Evolutionary conservation across 2,113 vertebrate genomes (phyloP).

Genomic region (Dipodomys merriami): DNA sequence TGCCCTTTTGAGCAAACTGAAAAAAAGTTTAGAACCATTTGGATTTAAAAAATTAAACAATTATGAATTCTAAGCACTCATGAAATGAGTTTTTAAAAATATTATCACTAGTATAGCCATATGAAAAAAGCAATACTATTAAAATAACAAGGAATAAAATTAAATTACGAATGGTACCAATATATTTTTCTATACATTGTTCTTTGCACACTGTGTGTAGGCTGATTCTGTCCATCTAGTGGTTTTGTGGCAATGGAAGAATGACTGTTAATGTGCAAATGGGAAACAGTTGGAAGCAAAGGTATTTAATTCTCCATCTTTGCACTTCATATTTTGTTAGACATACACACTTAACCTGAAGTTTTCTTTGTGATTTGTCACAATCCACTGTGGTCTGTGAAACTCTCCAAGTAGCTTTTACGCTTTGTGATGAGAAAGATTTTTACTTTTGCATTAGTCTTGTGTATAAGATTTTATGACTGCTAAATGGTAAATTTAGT

Average conservation of each 20-base stretch:
- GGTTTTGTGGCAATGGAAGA: not conserved
- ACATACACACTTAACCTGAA: not conserved
- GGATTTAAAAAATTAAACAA: not conserved
- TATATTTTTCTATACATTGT: not conserved
- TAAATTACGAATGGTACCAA: not conserved
- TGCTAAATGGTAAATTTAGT: conserved; percentile 27
- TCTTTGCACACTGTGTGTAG: not conserved
- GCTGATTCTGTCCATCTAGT: not conserved
- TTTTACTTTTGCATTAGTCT: conserved; percentile 27
- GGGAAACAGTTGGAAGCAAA: not conserved
- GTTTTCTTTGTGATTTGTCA: not conserved
- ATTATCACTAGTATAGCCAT: not conserved
- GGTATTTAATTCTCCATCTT: not conserved
- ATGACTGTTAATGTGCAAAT: not conserved
- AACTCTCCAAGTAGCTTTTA: not conserved
- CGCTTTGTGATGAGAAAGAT: conserved; percentile 5
- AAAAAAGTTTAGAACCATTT: not conserved
- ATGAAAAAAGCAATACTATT: not conserved
- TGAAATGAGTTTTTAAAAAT: not conserved
- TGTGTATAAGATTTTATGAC: not conserved
- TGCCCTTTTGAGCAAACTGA: not conserved
- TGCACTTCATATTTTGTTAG: not conserved
- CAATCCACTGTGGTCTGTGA: not conserved
- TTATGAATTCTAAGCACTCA: not conserved
- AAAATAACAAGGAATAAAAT: not conserved